Evolutionary conservation across 2,113 vertebrate species (phyloP), one percentile per base, ranked within the genome.

Genomic region (Gavialis gangeticus): DNA sequence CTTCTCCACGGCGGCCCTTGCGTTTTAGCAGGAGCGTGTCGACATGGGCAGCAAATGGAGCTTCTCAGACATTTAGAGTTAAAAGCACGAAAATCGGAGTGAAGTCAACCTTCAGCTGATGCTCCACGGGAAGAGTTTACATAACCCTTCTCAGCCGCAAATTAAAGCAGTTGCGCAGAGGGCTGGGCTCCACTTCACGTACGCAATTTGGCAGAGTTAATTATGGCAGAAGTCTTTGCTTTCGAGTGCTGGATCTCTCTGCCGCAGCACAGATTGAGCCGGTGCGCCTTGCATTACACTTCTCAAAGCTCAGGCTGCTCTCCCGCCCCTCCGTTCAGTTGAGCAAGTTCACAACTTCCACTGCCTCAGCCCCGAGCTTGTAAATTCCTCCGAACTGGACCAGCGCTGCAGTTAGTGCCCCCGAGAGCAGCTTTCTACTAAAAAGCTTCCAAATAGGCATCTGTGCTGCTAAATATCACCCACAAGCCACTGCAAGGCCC

Each of bases 51-150:
- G 84, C 79, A 89, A 88, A 94, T 55, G 27, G 75, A 77, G 77
- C 71, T 93, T 85, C 94, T 89, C 91, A 92, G 78, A 91, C 75
- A 90, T 60, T 96, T 90, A 84, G 21, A 96, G 96, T 96, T 88
- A 96, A 46, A 91, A 28, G 77, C 92, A 94, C 84, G 96, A 93
- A 95, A 89, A 91, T 62, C 75, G 97, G 89, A 46, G 46, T 9
- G 46, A 96, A 96, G 93, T 88, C 95, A 88, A 71, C 80, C 91
- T 85, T 96, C 96, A 97, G 92, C 95, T 97, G 93, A 92, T 82
- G 58, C 22, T 54, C 27, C 66, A 15, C 21, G 66, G n/a, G 58
- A 59, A 59, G 58, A 59, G 58, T 59, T 59, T 59, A 59, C 58
- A 59, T 59, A 59, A 59, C 85, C 90, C 87, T 94, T 96, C 89